A percentile compares a stretch with the other conserved stretches of the same genome.
Conservation (phyloP, 2,888 invertebrate species). For the Lobophora halterata region DNA sequence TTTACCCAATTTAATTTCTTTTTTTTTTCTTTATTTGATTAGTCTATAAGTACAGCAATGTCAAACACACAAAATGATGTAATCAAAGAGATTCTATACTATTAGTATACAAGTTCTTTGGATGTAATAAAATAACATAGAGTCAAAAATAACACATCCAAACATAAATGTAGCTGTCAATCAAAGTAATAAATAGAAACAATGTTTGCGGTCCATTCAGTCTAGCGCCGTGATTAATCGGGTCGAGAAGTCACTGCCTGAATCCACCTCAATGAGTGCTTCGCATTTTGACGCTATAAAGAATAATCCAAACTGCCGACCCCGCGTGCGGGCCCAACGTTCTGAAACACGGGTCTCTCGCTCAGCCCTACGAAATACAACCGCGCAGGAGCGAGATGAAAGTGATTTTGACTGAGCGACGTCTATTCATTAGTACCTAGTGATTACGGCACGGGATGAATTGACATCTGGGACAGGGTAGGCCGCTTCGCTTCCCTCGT, state of each 20-base stretch:
- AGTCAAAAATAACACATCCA: neutral
- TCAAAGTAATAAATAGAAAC: constrained; percentile 10
- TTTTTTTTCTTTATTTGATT: too few relatives aligned
- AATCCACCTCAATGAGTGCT: constrained; percentile 72
- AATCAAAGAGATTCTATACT: too few relatives aligned
- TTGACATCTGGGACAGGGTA: constrained; percentile 74
- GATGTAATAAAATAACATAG: too few relatives aligned
- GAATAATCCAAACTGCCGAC: constrained; percentile 72
- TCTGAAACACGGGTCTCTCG: constrained; percentile 47
- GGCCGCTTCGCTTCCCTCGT: constrained; percentile 63
- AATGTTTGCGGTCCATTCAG: constrained; percentile 18
- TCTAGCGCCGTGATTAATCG: constrained; percentile 62
- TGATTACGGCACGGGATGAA: constrained; percentile 72
- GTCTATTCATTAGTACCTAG: constrained; percentile 79
- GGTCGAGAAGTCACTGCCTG: constrained; percentile 70
- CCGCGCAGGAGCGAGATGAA: constrained; percentile 55
- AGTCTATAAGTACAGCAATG: too few relatives aligned
- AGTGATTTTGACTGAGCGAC: constrained; percentile 53
- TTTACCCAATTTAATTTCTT: too few relatives aligned
- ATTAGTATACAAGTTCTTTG: too few relatives aligned
- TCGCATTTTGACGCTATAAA: constrained; percentile 75
- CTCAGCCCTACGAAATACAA: constrained; percentile 46
- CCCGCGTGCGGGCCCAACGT: constrained; percentile 55
- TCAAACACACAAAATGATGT: too few relatives aligned
- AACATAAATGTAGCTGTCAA: neutral